Base-by-base conservation (phyloP, 2,888 invertebrate genomes). In the Zelleria hepariella region DNA sequence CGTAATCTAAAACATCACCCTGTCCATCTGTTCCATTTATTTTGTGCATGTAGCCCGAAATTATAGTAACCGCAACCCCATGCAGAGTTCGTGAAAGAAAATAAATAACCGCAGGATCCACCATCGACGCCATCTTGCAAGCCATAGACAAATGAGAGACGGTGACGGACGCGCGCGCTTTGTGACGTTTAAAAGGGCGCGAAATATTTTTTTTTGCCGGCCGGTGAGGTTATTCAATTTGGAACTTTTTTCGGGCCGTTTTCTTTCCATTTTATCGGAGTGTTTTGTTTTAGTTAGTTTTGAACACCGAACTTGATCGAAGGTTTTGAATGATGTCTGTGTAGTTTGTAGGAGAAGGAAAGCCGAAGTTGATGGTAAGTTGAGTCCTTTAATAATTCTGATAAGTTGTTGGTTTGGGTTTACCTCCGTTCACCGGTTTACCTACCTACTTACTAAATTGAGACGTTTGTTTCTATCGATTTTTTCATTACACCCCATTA, bases 11-110 rank as follows among this genome's bases (percentile, higher is more conserved):
- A 42, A 0, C 32, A 15, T 5, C 32, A 42, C 32, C 1, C 32
- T 1, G 32, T 42, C 32, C 15, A 15, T 42, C 32, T 42, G 32
- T 42, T 42, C 15, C 15, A 42, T 15, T 15, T 42, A 42, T 15
- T 42, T 42, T 42, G 32, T 42, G 32, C 85, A 85, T 81, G 82
- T 77, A 80, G 79, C 78, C 80, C 82, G 70, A 82, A 86, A 85
- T 86, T 83, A 84, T 74, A 77, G 74, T 47, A 67, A 69, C 72
- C 67, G 69, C 78, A 76, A 82, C 87, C 87, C 86, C 87, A 87
- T 85, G 86, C 87, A 71, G 78, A 80, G 81, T 73, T 74, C 67
- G 32, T 15, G 32, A 74, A 72, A 80, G 80, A 81, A 85, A 85
- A 85, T 84, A 83, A 76, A 74, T 65, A 67, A 62, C 64, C 67